These are phyloP conservation scores for Drosophila algonquin DNA, from an alignment of 2,888 invertebrate species.

Conservation along the genomic window DNA sequence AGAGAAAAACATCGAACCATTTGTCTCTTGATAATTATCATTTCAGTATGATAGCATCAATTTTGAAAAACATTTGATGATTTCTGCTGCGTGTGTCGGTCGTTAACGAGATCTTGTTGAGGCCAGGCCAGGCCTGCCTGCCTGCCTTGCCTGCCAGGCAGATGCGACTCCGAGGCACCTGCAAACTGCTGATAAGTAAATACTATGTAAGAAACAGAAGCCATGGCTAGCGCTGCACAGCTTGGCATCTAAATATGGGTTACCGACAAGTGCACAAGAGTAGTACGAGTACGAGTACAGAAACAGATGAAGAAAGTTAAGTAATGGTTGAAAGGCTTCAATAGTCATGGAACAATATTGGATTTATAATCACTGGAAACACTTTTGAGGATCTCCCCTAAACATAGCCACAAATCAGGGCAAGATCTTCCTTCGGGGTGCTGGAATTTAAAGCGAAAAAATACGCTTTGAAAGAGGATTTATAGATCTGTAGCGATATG, in stretches of 20 bases:
- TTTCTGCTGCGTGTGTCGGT: slow-evolving; percentile 76
- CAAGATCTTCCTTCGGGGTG: too few relatives aligned
- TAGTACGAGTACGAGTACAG: slow-evolving; percentile 12
- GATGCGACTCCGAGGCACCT: slow-evolving; percentile 39
- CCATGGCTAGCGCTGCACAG: slow-evolving; percentile 30
- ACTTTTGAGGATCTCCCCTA: background rate
- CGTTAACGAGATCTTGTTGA: slow-evolving; percentile 65
- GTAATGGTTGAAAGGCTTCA: background rate
- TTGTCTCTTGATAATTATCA: slow-evolving; percentile 76
- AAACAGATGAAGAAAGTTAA: slow-evolving; percentile 4
- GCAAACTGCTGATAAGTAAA: slow-evolving; percentile 67
- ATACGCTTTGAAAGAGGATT: too few relatives aligned
- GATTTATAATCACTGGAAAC: too few relatives aligned
- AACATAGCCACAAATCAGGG: background rate
- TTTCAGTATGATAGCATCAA: slow-evolving; percentile 76
- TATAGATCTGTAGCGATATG: background rate
- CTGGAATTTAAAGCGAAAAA: background rate
- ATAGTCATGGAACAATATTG: background rate
- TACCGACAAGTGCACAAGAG: slow-evolving; percentile 37
- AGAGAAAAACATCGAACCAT: slow-evolving; percentile 59
- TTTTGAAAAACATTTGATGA: slow-evolving; percentile 73
- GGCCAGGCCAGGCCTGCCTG: background rate
- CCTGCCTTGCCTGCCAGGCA: background rate
- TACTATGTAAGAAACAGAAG: slow-evolving; percentile 68
- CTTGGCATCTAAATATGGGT: slow-evolving; percentile 8